These are phyloP conservation scores for Discoglossus pictus DNA, from an alignment of 2,797 vertebrate genomes.

Conservation along the genomic window DNA sequence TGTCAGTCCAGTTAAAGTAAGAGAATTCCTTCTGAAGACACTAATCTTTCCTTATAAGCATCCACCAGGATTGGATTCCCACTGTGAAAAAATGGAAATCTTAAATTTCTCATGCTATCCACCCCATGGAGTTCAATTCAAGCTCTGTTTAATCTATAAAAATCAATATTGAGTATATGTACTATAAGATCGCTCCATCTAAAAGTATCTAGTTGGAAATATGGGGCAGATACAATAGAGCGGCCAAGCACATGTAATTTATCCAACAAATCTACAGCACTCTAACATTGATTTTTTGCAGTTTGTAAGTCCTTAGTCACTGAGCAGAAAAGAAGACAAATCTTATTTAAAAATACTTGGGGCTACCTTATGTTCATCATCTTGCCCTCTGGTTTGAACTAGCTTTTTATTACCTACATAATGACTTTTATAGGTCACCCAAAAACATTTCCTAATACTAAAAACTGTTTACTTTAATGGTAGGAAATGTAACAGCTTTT, in stretches of 20 bases:
- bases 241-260: conserved; percentile 88
- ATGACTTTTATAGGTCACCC: conserved; percentile 86
- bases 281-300: conserved; percentile 89
- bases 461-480: conserved; percentile 52
- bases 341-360: conserved; percentile 88
- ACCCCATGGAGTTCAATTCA: conserved; percentile 61
- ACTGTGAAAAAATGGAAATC: conserved; percentile 56
- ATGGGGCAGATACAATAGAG: conserved; percentile 86
- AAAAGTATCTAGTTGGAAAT: conserved; percentile 82
- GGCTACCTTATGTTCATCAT: conserved; percentile 79
- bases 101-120: conserved; percentile 62
- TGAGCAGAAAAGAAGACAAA: conserved; percentile 76
- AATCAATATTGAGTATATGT: conserved; percentile 84
- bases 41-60: conserved; percentile 53
- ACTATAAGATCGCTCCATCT: conserved; percentile 84
- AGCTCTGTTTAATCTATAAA: conserved; percentile 86
- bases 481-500: conserved; percentile 60
- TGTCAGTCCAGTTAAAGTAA: conserved; percentile 46
- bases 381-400: conserved; percentile 76
- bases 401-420: conserved; percentile 75
- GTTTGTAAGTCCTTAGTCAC: conserved; percentile 89
- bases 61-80: conserved; percentile 46
- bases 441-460: conserved; percentile 55
- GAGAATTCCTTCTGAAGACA: conserved; percentile 49
- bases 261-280: conserved; percentile 80